A percentile compares a stretch with the other conserved stretches of the same genome.
Conservation (phyloP, 2,113 vertebrate genomes). For the Rhinoderma darwinii region DNA sequence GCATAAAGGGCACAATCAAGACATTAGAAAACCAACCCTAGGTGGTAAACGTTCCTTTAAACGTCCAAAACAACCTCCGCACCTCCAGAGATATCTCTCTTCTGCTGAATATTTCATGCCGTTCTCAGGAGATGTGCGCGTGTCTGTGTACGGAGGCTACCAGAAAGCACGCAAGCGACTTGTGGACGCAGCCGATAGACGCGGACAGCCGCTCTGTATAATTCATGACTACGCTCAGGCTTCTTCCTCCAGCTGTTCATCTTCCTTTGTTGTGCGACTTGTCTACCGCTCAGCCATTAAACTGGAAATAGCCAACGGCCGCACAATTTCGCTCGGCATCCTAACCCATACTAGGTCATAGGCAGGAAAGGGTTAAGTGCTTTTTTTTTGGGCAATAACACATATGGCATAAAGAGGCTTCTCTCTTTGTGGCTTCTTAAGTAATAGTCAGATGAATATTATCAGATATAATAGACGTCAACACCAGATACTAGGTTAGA, state of each 20-base stretch:
- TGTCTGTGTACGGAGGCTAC: slow-evolving; percentile 30
- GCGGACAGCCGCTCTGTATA: slow-evolving; percentile 70
- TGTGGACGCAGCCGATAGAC: slow-evolving; percentile 54
- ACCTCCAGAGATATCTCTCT: neutral
- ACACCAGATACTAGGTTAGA: no score
- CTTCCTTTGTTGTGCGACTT: slow-evolving; percentile 54
- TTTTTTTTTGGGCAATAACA: neutral
- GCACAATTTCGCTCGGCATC: slow-evolving; percentile 1
- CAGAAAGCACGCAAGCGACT: slow-evolving; percentile 59
- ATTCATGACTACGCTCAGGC: slow-evolving; percentile 68
- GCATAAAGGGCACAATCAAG: neutral
- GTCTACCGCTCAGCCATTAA: slow-evolving; percentile 56
- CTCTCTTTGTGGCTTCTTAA: neutral
- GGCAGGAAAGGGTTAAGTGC: neutral
- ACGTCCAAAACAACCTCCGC: no score
- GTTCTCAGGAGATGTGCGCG: slow-evolving; percentile 55
- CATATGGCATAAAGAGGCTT: neutral
- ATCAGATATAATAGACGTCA: no score
- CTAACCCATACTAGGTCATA: no score
- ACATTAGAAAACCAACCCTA: neutral
- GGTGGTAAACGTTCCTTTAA: neutral
- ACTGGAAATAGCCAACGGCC: slow-evolving; percentile 56
- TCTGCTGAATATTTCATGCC: slow-evolving; percentile 67
- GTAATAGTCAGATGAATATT: neutral
- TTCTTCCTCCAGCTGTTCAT: slow-evolving; percentile 68